These are phyloP conservation scores for Drosophila tripunctata DNA, from an alignment of 2,888 invertebrate species.

Conservation along the genomic window DNA sequence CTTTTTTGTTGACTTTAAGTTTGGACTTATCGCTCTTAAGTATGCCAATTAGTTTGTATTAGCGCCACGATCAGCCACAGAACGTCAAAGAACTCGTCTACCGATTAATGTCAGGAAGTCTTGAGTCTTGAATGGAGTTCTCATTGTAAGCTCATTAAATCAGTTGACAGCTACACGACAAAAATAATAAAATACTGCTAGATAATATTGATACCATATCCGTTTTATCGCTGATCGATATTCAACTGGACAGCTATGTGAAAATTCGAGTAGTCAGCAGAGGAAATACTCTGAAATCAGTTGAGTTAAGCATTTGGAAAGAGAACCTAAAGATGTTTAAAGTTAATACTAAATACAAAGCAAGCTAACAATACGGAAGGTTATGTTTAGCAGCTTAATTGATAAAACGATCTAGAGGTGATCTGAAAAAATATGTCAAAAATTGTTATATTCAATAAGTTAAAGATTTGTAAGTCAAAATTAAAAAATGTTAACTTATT, in stretches of 20 bases:
- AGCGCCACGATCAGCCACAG: constrained; percentile 33
- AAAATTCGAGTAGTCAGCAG: background rate
- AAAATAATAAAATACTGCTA: background rate
- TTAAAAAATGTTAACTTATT: no score
- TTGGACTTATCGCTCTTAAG: constrained; percentile 53
- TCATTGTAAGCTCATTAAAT: constrained; percentile 61
- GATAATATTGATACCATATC: constrained; percentile 15
- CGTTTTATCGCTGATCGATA: constrained; percentile 23
- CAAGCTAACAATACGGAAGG: no score
- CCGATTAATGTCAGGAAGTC: constrained; percentile 61
- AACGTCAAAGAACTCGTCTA: constrained; percentile 15
- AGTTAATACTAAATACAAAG: no score
- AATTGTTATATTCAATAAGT: no score
- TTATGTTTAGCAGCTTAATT: no score
- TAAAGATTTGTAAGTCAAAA: no score
- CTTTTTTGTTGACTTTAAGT: constrained; percentile 14
- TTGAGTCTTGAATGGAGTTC: constrained; percentile 20
- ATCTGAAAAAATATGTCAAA: no score
- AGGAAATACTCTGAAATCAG: background rate
- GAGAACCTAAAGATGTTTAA: no score
- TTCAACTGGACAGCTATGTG: constrained; percentile 10
- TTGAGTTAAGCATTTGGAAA: background rate
- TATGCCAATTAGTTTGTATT: constrained; percentile 73
- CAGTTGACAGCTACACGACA: constrained; percentile 46
- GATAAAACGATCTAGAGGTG: no score